Conservation (phyloP, 2,888 invertebrate genomes). For the Blomia tropicalis region DNA sequence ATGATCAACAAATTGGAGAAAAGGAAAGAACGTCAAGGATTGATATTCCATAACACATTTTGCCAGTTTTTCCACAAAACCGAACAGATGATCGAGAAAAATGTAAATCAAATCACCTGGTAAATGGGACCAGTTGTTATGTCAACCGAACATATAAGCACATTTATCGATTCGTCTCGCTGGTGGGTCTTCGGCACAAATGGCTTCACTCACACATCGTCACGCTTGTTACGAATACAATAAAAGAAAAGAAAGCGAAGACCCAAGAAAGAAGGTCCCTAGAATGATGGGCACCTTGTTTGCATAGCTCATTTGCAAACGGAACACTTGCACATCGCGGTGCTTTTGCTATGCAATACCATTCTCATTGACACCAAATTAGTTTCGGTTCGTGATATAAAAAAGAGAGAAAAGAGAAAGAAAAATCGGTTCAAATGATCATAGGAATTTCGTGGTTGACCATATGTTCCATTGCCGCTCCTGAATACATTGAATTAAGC, state of each 20-base stretch:
- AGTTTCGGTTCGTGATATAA: slow-evolving; percentile 5
- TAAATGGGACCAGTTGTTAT: neutral
- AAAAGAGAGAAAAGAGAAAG: no score
- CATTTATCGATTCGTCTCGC: slow-evolving; percentile 11
- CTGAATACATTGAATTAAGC: neutral
- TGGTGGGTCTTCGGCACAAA: neutral
- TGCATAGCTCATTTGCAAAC: neutral
- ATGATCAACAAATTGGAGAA: no score
- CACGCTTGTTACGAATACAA: no score
- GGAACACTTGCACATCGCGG: neutral
- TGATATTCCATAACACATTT: no score
- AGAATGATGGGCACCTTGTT: neutral
- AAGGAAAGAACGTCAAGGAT: no score
- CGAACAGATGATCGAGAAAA: no score
- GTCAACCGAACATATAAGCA: slow-evolving; percentile 2
- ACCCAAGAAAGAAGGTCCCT: neutral
- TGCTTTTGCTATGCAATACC: neutral
- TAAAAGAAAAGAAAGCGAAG: no score
- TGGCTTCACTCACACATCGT: no score
- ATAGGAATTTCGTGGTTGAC: neutral
- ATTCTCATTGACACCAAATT: slow-evolving; percentile 6
- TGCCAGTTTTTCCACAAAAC: no score
- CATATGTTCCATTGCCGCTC: neutral
- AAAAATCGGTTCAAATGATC: no score
- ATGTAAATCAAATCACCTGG: neutral